Evolutionary conservation across 2,113 vertebrate species (phyloP), one percentile per base, ranked within the genome.

Genomic region (Galeopterus variegatus): DNA sequence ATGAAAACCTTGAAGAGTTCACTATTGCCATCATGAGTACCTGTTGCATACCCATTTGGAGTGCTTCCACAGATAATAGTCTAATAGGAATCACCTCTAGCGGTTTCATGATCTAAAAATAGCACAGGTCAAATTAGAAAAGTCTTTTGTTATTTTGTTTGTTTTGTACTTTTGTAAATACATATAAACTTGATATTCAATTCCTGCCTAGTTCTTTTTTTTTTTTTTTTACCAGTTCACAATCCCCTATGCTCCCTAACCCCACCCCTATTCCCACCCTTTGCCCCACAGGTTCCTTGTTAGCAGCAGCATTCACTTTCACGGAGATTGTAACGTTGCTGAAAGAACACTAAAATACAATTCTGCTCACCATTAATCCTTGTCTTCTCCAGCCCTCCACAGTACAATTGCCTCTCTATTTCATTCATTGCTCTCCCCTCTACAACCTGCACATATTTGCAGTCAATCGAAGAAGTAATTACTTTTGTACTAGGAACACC

Each of bases 331-430:
- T 90, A 96, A 81, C 2, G 0, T 94, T 36, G 21, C 96, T 97
- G 96, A 98, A 98, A 98, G 98, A 97, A 95, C 54, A n/a, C 90
- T 93, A 95, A 98, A 98, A 94, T 93, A 83, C 97, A 97, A 98
- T 98, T 97, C 98, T 95, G 92, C 64, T 97, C 56, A 90, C 96
- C 97, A 98, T 98, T 98, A 98, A 98, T 98, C 98, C 97, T 97
- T 98, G 98, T 98, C 98, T 98, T 97, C 97, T 96, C 93, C 93
- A 93, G 98, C 95, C 94, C 96, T 98, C 90, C 96, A 21, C 72
- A 97, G 92, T 36, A 98, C 98, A 98, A 98, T 97, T 0, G 90
- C 88, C 96, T 98, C 97, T 97, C 98, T 98, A 95, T 97, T 98
- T 97, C 80, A 94, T 96, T 96, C 88, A 36, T 56, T 97, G 97